phyloP scores from a whole-genome alignment of 1,140 invertebrate genomes.

The Antheraea pernyi region DNA sequence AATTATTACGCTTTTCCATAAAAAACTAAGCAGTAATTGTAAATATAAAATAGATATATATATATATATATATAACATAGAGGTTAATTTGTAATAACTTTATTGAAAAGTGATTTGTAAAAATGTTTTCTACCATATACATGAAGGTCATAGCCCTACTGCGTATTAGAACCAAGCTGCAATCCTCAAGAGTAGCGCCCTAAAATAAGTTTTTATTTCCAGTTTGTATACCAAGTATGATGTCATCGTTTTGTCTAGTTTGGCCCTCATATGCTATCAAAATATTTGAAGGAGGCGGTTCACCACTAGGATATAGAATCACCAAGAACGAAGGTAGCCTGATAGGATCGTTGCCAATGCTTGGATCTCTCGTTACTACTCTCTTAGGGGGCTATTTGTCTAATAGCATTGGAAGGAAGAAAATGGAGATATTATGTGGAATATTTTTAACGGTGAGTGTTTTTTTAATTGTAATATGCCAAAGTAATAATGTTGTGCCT shows the following conservation, averaged over 20 bases:
- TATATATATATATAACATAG: too few species aligned
- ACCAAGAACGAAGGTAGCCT: constrained; percentile 14
- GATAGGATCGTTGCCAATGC: constrained; percentile 24
- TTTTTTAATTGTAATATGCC: background rate
- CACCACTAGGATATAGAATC: constrained; percentile 18
- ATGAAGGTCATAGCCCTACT: too few species aligned
- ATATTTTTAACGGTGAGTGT: constrained; percentile 24
- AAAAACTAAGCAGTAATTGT: too few species aligned
- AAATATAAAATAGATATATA: too few species aligned
- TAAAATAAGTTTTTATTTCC: constrained; percentile 3
- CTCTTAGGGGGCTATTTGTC: constrained; percentile 13
- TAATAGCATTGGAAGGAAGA: constrained; percentile 26
- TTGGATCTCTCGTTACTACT: constrained; percentile 14
- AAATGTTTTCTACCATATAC: too few species aligned
- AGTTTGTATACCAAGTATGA: constrained; percentile 20
- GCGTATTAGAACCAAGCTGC: too few species aligned
- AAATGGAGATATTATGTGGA: constrained; percentile 14
- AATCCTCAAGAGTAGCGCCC: too few species aligned
- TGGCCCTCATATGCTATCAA: constrained; percentile 25
- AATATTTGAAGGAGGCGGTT: constrained; percentile 14
- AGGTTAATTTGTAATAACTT: too few species aligned
- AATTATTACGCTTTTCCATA: too few species aligned
- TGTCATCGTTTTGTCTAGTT: constrained; percentile 8
- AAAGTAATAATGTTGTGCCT: too few species aligned
- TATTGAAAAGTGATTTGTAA: too few species aligned